Evolutionary conservation across 2,888 invertebrate species (phyloP), one percentile per base, ranked within the genome.

Genomic region (Calameuta idolon): DNA sequence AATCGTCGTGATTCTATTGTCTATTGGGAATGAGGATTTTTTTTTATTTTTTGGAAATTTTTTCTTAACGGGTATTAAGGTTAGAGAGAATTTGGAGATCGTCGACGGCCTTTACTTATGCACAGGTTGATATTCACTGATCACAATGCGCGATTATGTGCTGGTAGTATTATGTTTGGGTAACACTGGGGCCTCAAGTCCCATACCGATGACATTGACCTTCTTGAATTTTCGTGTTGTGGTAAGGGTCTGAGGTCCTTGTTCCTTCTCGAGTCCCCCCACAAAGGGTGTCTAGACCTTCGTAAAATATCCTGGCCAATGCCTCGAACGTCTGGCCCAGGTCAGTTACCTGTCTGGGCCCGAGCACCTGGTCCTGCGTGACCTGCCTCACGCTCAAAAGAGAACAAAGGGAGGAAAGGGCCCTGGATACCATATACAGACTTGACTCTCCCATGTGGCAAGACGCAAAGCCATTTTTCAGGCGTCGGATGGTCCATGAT

Each of bases 171-270:
- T 55, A 23, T 55, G 9, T 55, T 55, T 9, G 55, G 55, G 9
- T 55, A 55, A 55, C 9, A 23, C 5, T 15, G 2, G 55, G 55
- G 23, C 55, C 55, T 15, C 2, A 55, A 55, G 55, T 55, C 23
- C 23, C 23, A 55, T 23, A 23, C 15, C 79, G 80, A 79, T 81
- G 83, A 77, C 85, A 87, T 86, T 83, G 85, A 86, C 86, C 84
- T 79, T 74, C 76, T 83, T 84, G 85, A 82, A 83, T 83, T 84
- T 85, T 85, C 84, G 81, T 79, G 79, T 78, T 80, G 35, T 55
- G 55, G 55, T 55, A 9, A 55, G 23, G 55, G 15, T 55, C 55
- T 9, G 55, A 55, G 55, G 55, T 55, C 55, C 23, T 55, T 55
- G 55, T 55, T 23, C 55, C 55, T 55, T 23, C 55, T 55, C 9